Evolutionary conservation across 2,797 vertebrate species (phyloP), one percentile per base, ranked within the genome.

Genomic region (Neostethus bicornis): DNA sequence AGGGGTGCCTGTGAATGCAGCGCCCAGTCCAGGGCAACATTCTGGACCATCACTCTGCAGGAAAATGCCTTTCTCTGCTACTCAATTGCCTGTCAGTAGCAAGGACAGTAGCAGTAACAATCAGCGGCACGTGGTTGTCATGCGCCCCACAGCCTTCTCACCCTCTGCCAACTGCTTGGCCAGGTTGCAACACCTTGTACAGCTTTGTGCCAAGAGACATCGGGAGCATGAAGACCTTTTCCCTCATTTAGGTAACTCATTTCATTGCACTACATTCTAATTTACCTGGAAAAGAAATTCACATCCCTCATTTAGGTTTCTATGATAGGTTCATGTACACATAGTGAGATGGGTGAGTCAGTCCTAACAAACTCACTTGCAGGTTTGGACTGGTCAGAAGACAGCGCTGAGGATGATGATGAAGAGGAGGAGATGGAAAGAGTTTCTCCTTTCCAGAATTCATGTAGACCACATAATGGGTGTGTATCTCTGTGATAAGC

Each of bases 351-450:
- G 31, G 32, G 54, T 6, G 29, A 57, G 59, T 51, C 47, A 45
- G 16, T 56, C n/a, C 74, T 86, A 83, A 89, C 73, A 47, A 28
- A 20, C 61, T 80, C 7, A 77, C 37, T 80, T 73, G 23, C 84
- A 99, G 97, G 97, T 65, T 80, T 99, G 90, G 97, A 99, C 87
- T 99, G 97, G 97, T 99, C 97, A 64, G 97, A 99, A 87, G 97
- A 98, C 82, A 98, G 97, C 56, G 93, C 93, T 70, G 95, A 92
- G 23, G 94, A 78, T 1, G 77, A 73, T 69, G 94, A 96, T 25
- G 96, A 97, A 9, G 87, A 95, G 50, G 89, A 92, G 44, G 92
- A 94, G 78, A 89, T 89, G 7, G 94, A 96, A 71, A 90, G 91
- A 77, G 87, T 91, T 53, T 90, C 92, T 32, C 93, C 93, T 34